Conservation (phyloP, 1,140 invertebrate species). For the Sitobion miscanthi region DNA sequence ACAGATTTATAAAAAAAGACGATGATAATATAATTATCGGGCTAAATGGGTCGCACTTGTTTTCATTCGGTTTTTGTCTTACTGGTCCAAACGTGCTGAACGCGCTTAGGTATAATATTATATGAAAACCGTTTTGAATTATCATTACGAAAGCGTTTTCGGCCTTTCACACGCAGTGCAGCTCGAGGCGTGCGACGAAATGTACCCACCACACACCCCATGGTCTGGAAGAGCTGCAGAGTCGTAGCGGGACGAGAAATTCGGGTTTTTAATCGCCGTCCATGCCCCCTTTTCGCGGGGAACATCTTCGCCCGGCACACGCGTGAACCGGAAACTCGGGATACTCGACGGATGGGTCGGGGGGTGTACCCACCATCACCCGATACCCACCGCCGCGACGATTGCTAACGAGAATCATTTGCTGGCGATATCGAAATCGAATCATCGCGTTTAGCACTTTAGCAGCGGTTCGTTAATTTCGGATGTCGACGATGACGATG, state of each 20-base stretch:
- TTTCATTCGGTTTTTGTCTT: background rate
- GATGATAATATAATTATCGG: background rate
- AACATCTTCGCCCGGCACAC: background rate
- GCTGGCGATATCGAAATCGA: constrained; percentile 26
- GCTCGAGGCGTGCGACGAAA: background rate
- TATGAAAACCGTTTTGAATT: background rate
- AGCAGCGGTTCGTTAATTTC: constrained; percentile 50
- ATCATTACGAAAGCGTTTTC: background rate
- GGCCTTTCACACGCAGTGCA: background rate
- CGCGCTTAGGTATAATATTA: background rate
- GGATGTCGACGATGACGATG: background rate
- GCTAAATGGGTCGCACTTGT: background rate
- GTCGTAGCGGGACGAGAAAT: background rate
- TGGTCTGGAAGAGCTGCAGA: background rate
- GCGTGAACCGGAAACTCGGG: background rate
- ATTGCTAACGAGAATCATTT: constrained; percentile 42
- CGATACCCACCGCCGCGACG: background rate
- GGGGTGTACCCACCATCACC: background rate
- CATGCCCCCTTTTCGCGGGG: background rate
- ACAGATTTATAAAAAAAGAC: background rate
- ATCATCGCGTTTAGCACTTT: constrained; percentile 30
- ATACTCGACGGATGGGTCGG: background rate
- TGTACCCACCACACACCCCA: background rate
- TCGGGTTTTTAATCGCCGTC: constrained; percentile 27
- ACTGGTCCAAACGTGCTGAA: background rate